These are phyloP conservation scores for Mnemiopsis leidyi DNA, from an alignment of 37 sponge, comb jelly and placozoan species.

Conservation along the genomic window DNA sequence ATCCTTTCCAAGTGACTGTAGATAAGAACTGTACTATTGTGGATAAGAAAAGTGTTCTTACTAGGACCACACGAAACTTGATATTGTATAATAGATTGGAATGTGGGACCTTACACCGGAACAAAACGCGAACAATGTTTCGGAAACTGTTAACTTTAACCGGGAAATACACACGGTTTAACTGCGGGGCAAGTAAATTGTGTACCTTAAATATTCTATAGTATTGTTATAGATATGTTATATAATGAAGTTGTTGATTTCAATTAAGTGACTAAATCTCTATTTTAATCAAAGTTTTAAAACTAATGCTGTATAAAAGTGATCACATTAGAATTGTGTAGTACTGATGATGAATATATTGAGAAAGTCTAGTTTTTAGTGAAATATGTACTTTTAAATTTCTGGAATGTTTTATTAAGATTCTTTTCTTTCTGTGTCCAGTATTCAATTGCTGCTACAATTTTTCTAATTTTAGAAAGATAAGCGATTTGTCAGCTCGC, in stretches of 20 bases:
- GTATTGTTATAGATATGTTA: background rate
- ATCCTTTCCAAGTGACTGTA: no score
- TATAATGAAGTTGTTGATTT: background rate
- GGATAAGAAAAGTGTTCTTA: background rate
- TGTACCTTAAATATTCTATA: background rate
- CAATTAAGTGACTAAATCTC: background rate
- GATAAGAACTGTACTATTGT: background rate
- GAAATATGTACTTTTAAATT: background rate
- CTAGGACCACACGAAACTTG: background rate
- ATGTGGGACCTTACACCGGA: no score
- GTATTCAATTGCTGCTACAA: no score
- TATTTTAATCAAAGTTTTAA: background rate
- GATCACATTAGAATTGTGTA: background rate
- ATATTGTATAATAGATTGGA: background rate
- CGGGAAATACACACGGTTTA: no score
- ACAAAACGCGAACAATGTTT: background rate
- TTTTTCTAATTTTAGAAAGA: no score
- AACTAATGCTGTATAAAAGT: background rate
- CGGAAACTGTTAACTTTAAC: no score
- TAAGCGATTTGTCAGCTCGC: no score
- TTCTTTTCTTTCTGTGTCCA: no score
- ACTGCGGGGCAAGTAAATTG: background rate
- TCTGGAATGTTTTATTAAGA: constrained; percentile 63
- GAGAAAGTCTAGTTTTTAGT: background rate
- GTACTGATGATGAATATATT: background rate